Percentiles rank a stretch among this genome's conserved stretches.
phyloP scores from a whole-genome alignment of 2,797 vertebrate genomes.

The Manis javanica region DNA sequence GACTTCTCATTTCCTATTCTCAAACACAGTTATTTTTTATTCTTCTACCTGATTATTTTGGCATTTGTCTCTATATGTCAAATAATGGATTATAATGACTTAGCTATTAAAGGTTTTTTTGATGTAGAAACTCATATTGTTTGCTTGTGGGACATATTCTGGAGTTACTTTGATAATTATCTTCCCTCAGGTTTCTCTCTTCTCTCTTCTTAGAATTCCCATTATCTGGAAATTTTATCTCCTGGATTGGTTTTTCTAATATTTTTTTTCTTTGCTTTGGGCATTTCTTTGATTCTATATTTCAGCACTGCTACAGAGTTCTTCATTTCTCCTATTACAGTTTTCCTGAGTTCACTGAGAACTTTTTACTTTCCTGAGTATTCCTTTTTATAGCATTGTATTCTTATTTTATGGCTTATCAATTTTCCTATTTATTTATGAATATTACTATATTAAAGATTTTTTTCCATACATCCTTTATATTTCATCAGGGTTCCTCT shows the following conservation, averaged over 20 bases:
- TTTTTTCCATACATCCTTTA: background rate
- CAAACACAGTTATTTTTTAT: background rate
- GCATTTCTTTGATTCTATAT: background rate
- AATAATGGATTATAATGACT: background rate
- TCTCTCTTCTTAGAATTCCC: background rate
- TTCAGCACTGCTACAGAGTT: background rate
- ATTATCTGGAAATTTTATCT: background rate
- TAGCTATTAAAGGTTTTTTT: background rate
- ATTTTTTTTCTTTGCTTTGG: background rate
- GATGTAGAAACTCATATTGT: background rate
- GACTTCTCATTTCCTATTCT: background rate
- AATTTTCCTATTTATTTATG: background rate
- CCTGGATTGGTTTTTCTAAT: background rate
- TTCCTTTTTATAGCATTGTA: background rate
- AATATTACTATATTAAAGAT: background rate
- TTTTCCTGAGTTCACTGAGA: background rate
- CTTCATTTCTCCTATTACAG: background rate
- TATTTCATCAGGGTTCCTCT: background rate
- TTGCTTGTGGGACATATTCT: background rate
- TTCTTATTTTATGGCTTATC: background rate
- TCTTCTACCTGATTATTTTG: background rate
- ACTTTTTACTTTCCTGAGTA: background rate
- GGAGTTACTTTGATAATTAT: background rate
- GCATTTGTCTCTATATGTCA: background rate
- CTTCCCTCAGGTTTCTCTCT: background rate